These are phyloP conservation scores for Carettochelys insculpta DNA, from an alignment of 2,113 vertebrate species.

Conservation along the genomic window DNA sequence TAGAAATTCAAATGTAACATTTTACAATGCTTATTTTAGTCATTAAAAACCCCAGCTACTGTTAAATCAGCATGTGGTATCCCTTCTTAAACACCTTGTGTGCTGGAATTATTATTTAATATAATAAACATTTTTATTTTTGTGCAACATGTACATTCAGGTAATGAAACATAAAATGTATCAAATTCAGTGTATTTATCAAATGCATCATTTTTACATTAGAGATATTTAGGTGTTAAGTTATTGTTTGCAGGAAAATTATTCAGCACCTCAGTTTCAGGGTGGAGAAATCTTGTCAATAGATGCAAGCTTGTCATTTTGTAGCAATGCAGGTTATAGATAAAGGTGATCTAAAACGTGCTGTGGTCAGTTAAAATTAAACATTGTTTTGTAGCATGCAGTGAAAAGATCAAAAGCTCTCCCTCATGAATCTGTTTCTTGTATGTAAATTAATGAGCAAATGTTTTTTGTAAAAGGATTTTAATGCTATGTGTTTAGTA, in stretches of 20 bases:
- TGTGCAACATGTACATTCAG: constrained; percentile 22
- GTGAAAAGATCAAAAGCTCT: constrained; percentile 46
- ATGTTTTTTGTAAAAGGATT: constrained; percentile 47
- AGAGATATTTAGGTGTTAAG: constrained; percentile 2
- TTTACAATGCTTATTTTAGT: constrained; percentile 66
- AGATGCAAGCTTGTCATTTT: constrained; percentile 47
- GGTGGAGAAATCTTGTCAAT: background rate
- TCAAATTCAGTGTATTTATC: constrained; percentile 28
- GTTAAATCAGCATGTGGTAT: constrained; percentile 69
- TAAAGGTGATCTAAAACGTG: constrained; percentile 17
- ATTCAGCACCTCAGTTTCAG: background rate
- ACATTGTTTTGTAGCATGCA: constrained; percentile 8
- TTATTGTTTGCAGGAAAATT: constrained; percentile 4
- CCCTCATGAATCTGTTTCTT: constrained; percentile 43
- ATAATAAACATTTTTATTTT: constrained; percentile 35
- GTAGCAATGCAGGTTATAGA: constrained; percentile 51
- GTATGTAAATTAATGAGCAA: constrained; percentile 47
- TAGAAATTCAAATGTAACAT: constrained; percentile 60
- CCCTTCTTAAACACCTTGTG: constrained; percentile 67
- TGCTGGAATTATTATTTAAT: constrained; percentile 56
- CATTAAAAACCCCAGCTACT: constrained; percentile 44
- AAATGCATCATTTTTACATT: background rate
- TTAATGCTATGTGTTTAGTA: background rate
- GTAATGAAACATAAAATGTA: constrained; percentile 1
- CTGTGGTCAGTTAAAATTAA: constrained; percentile 22